A percentile compares a stretch with the other conserved stretches of the same genome.
phyloP scores from a whole-genome alignment of 2,113 vertebrate species.

The Camelus bactrianus region DNA sequence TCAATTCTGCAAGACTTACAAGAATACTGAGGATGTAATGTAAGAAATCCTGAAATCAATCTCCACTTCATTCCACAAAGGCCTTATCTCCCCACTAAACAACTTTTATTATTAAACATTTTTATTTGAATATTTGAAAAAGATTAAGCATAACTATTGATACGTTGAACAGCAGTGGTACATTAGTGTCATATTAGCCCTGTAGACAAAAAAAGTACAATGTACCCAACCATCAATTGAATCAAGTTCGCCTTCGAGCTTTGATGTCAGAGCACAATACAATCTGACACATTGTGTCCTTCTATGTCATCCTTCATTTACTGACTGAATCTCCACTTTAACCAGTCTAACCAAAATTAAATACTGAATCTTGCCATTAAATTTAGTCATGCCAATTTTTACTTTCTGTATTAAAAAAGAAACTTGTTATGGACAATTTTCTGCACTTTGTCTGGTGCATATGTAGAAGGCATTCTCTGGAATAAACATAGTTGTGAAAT shows the following conservation, averaged over 20 bases:
- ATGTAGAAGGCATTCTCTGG: not conserved
- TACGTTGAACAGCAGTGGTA: not conserved
- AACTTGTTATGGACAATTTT: not conserved
- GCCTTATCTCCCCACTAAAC: not conserved
- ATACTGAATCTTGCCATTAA: not conserved
- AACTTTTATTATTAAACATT: not conserved
- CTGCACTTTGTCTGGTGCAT: not conserved
- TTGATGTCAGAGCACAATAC: not conserved
- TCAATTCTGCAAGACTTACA: not conserved
- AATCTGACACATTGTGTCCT: not conserved
- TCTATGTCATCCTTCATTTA: not conserved
- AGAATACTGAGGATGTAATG: not conserved
- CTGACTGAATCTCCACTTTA: not conserved
- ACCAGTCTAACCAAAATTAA: not conserved
- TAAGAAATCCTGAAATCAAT: not conserved
- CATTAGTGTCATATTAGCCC: not conserved
- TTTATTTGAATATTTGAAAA: not conserved
- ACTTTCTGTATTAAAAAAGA: not conserved
- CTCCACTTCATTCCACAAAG: not conserved
- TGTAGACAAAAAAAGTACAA: not conserved
- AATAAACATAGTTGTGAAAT: not conserved
- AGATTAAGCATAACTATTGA: not conserved
- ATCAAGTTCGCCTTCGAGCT: not conserved
- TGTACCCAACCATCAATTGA: not conserved
- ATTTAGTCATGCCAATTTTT: not conserved